Evolutionary conservation across 2,888 invertebrate genomes (phyloP).

Genomic region (Ctena decussata): DNA sequence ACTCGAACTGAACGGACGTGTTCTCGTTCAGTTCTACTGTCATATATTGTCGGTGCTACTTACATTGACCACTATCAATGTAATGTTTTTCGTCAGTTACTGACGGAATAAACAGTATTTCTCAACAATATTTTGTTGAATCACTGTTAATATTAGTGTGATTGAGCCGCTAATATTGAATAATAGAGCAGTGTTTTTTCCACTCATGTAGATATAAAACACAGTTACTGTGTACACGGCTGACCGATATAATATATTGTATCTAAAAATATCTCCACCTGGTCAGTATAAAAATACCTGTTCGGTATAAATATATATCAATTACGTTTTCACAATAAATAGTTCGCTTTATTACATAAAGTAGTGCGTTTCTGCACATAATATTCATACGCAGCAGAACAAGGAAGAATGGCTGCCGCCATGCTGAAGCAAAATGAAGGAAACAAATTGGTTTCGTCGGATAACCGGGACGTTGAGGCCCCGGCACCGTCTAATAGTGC

Average conservation of each 20-base stretch:
- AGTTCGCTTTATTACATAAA: neutral
- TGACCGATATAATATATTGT: no score
- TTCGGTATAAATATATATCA: no score
- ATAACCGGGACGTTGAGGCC: neutral
- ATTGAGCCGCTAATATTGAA: neutral
- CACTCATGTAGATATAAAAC: neutral
- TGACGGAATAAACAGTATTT: neutral
- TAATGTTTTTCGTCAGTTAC: no score
- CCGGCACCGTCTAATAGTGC: neutral
- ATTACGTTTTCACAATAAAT: neutral
- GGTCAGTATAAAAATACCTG: neutral
- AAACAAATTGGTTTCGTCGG: neutral
- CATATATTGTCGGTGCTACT: neutral
- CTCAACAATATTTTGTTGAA: neutral
- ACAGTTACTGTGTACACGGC: neutral
- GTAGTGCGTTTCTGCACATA: neutral
- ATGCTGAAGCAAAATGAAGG: neutral
- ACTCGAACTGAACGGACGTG: slow-evolving; percentile 31
- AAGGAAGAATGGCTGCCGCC: neutral
- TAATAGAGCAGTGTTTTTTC: neutral
- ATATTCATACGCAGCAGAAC: neutral
- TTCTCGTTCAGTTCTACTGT: neutral
- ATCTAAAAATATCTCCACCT: neutral
- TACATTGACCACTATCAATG: no score
- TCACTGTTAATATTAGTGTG: neutral